Base-by-base conservation (phyloP, 2,888 invertebrate species). In the Hymenopus coronatus region DNA sequence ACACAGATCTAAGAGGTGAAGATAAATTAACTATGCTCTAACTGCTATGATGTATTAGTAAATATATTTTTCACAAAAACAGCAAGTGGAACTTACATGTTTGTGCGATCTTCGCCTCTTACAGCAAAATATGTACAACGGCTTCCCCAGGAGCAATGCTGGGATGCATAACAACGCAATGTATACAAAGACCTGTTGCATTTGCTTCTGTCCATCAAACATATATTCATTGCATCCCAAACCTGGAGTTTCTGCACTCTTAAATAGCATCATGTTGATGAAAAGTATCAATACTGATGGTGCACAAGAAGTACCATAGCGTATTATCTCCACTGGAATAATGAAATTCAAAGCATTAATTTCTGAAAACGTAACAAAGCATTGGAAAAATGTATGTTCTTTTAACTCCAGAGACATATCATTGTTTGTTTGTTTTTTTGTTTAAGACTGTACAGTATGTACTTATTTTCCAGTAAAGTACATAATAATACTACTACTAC, bases 191-290 rank as follows among this genome's bases (percentile, higher is more conserved):
- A 93, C 91, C 70, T 91, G 92, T 92, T 95, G 94, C 28, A 94
- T 90, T 15, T 33, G 2, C 27, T 89, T 91, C 93, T 95, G 92
- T 9, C 93, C 92, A 25, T 90, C 91, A 89, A 90, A 92, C 91
- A 92, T 91, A 89, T 90, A 91, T 46, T 90, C 90, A 15, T 90
- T 90, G 88, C 91, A 91, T 3, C 88, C 90, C 15, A 1, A 15
- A 28, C 83, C 40, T 25, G 89, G 88, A 15, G 86, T 85, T 28
- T 40, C 40, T 27, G 87, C 87, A 14, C 88, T 89, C 82, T 91
- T 91, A 28, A 94, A 93, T 92, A 95, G 92, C 91, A 95, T 94
- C 95, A 95, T 95, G 92, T 95, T 95, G 92, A 95, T 95, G 90
- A 95, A 94, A 90, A 94, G 94, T 90, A 95, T 95, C 28, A 95